A percentile compares a stretch with the other conserved stretches of the same genome.
phyloP scores from a whole-genome alignment of 1,140 invertebrate species.

The Aricia agestis region DNA sequence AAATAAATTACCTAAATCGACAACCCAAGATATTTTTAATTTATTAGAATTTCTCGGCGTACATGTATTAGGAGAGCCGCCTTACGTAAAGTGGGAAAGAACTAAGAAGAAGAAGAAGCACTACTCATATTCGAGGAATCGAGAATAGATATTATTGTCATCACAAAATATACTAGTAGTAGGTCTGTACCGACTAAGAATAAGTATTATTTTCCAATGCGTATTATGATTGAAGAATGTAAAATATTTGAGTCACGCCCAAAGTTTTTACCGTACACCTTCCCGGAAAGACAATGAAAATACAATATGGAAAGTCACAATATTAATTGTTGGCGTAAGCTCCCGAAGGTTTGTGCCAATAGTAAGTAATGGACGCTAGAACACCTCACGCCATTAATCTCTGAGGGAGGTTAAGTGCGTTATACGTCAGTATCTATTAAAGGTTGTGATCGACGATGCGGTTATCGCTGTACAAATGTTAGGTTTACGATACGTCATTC shows the following conservation, averaged over 20 bases:
- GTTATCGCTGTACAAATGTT: background rate
- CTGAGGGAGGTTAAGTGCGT: background rate
- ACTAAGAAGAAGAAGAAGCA: too few relatives aligned
- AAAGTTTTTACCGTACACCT: background rate
- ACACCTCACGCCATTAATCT: conserved; percentile 10
- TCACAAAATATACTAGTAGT: too few relatives aligned
- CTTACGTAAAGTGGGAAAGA: too few relatives aligned
- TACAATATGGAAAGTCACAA: conserved; percentile 12
- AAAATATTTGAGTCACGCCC: background rate
- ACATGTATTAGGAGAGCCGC: too few relatives aligned
- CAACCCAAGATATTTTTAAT: too few relatives aligned
- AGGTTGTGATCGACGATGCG: background rate
- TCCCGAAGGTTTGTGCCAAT: background rate
- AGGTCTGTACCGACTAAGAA: too few relatives aligned
- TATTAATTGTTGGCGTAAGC: conserved; percentile 10
- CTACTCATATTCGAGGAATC: too few relatives aligned
- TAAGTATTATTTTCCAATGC: too few relatives aligned
- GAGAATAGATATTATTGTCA: too few relatives aligned
- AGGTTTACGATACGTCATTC: background rate
- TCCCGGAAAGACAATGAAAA: background rate
- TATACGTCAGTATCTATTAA: conserved; percentile 7
- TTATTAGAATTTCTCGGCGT: too few relatives aligned
- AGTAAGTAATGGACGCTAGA: conserved; percentile 8
- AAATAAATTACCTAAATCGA: too few relatives aligned
- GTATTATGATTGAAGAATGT: background rate